Percentiles rank a stretch among this genome's conserved stretches.
Evolutionary conservation across 2,888 invertebrate genomes (phyloP).

Genomic region (Phrixothrix hirtus): DNA sequence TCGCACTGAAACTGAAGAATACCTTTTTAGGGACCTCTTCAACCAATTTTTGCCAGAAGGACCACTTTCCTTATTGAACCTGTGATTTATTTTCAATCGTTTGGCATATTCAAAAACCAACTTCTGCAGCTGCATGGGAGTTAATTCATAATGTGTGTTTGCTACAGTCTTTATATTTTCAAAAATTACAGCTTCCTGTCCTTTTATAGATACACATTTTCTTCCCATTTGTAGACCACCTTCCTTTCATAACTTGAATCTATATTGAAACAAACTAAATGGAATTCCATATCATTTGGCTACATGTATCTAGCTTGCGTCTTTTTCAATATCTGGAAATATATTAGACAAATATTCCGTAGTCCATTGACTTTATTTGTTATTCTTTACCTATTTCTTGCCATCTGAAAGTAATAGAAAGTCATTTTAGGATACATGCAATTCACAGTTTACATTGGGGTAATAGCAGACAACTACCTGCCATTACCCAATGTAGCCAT

Average conservation of each 20-base stretch:
- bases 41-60: background rate
- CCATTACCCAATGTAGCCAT: too few relatives aligned
- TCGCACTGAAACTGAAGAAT: background rate
- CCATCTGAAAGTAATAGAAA: background rate
- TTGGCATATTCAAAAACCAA: too few relatives aligned
- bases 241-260: background rate
- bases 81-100: background rate
- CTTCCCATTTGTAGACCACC: background rate
- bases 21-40: background rate
- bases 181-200: slow-evolving; percentile 1
- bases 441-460: too few relatives aligned
- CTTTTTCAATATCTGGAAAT: background rate
- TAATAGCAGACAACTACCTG: too few relatives aligned
- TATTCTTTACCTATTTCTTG: background rate
- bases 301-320: background rate
- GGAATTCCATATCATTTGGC: background rate
- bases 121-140: background rate
- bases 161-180: background rate
- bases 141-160: background rate
- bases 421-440: too few relatives aligned
- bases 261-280: background rate
- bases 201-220: background rate
- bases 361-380: background rate
- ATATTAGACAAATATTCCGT: slow-evolving; percentile 1
- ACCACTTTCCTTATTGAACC: background rate